phyloP scores from a whole-genome alignment of 2,113 vertebrate genomes.

The Rhineura floridana region DNA sequence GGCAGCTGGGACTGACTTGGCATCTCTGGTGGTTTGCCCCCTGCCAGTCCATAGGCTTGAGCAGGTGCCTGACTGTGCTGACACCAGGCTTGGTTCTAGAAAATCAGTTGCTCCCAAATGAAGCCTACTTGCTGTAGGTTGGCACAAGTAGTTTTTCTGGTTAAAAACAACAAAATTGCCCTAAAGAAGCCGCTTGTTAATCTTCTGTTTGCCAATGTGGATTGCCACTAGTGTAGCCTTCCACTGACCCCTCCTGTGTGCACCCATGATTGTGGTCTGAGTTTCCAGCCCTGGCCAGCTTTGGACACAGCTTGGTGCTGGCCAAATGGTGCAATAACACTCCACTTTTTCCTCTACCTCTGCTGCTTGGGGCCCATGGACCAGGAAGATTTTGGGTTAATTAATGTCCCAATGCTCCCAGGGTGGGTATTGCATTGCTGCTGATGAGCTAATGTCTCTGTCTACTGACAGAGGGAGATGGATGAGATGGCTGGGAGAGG shows the following conservation, averaged over 20 bases:
- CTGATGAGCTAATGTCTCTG: constrained; percentile 69
- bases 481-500: not conserved
- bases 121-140: not conserved
- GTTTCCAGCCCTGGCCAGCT: not conserved
- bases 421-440: constrained; percentile 32
- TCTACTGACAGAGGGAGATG: constrained; percentile 8
- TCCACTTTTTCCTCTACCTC: not conserved
- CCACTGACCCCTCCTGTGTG: not conserved
- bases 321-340: not conserved
- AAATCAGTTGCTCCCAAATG: not conserved
- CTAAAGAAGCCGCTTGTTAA: not conserved
- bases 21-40: not conserved
- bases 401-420: constrained; percentile 42
- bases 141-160: accelerated
- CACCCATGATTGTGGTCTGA: not conserved
- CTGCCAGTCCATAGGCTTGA: not conserved
- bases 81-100: not conserved
- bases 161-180: not conserved
- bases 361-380: not conserved
- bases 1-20: too few species aligned
- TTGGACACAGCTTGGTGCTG: not conserved
- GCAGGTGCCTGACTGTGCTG: not conserved
- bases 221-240: not conserved
- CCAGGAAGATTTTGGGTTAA: constrained; percentile 17
- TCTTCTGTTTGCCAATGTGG: not conserved